phyloP scores from a whole-genome alignment of 1,140 invertebrate species.

The Aethina tumida region DNA sequence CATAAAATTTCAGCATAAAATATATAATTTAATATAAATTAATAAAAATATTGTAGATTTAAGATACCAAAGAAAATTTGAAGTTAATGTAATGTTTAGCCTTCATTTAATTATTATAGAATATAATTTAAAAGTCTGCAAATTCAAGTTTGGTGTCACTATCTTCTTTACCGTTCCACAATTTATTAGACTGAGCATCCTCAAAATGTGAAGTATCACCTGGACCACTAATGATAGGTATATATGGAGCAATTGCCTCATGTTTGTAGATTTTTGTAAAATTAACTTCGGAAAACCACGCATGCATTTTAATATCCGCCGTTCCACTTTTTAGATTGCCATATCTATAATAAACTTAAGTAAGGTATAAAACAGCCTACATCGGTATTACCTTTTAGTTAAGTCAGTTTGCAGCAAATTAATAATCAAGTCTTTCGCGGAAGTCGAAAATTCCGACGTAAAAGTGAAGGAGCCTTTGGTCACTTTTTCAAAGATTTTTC shows the following conservation, averaged over 20 bases:
- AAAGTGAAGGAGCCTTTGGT: conserved; percentile 62
- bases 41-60: too few relatives aligned
- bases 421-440: conserved; percentile 77
- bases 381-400: conserved; percentile 53
- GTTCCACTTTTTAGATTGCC: conserved; percentile 67
- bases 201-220: conserved; percentile 76
- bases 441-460: conserved; percentile 52
- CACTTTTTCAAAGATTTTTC: conserved; percentile 86
- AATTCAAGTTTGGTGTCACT: too few relatives aligned
- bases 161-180: too few relatives aligned
- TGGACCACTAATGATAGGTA: conserved; percentile 58
- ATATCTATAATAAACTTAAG: conserved; percentile 37
- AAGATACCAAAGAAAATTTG: too few relatives aligned
- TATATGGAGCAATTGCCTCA: conserved; percentile 63
- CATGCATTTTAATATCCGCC: conserved; percentile 62
- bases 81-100: too few relatives aligned
- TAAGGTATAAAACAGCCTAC: background rate
- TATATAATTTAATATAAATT: too few relatives aligned
- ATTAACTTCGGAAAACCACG: conserved; percentile 59
- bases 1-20: too few relatives aligned
- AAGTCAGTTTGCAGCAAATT: conserved; percentile 80
- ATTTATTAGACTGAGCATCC: too few relatives aligned
- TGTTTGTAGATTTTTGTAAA: conserved; percentile 77
- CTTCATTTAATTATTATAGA: too few relatives aligned
- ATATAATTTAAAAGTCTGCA: too few relatives aligned